Evolutionary conservation across 2,797 vertebrate genomes (phyloP), one percentile per base, ranked within the genome.

Genomic region (Enteromius anoplus): DNA sequence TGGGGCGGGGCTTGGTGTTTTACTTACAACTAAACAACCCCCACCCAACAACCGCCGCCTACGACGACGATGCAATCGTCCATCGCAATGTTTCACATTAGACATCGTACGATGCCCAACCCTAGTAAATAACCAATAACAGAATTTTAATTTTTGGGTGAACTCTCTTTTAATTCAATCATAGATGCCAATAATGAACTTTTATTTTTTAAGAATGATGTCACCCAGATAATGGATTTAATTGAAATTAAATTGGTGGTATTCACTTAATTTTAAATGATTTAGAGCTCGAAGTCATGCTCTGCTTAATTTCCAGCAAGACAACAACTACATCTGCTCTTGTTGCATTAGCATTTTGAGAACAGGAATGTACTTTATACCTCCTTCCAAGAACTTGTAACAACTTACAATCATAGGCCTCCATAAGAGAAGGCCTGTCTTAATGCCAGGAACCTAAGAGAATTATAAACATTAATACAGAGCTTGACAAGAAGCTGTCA

Each of bases 401-500:
- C 47, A 64, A 7, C 75, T 34, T 65, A 19, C 66, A 62, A 51
- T 78, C 37, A 26, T 75, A 78, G 77, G 76, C 64, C 42, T 86
- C 71, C 55, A 77, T 69, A 10, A 81, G 80, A 78, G 60, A 66
- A 60, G 75, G 78, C 68, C 71, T 73, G 71, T 42, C 75, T 58
- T 78, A 68, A 84, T 19, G 84, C 11, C 58, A 66, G 49, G 84
- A 81, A 53, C 75, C 32, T 65, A 14, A 42, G 32, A 55, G 45
- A 65, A 51, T 78, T 81, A 45, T 58, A 53, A 75, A 82, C 69
- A 26, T 68, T 69, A 70, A 40, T 64, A 55, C 32, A 53, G 79
- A 65, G 85, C 84, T 88, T 84, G 87, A 77, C 86, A 73, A 88
- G 45, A 88, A 90, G 84, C 86, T 89, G 88, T 91, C 90, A 90